phyloP scores from a whole-genome alignment of 92 coral and sea anemone genomes.

The Siderastrea siderea region DNA sequence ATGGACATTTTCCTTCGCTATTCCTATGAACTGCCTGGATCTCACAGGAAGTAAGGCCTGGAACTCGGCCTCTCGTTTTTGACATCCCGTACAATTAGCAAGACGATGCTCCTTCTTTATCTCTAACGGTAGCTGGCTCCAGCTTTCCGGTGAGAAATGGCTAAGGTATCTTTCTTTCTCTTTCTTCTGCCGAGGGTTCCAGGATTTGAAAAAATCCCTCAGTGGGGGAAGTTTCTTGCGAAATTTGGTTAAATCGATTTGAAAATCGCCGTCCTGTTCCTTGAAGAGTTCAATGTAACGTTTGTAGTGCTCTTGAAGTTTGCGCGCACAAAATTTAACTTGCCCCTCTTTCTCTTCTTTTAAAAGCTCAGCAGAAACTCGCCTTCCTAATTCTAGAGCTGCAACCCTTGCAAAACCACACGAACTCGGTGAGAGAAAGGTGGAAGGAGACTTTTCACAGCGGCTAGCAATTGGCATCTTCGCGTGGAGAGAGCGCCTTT shows the following conservation, averaged over 20 bases:
- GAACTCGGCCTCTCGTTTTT: background rate
- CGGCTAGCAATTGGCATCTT: too few species aligned
- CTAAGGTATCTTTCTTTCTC: background rate
- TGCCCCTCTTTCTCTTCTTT: background rate
- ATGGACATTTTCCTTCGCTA: too few species aligned
- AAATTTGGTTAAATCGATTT: background rate
- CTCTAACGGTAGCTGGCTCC: background rate
- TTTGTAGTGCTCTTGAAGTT: background rate
- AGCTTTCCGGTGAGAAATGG: background rate
- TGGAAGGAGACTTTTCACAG: too few species aligned
- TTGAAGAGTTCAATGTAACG: background rate
- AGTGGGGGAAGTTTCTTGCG: background rate
- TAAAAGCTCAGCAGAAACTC: background rate
- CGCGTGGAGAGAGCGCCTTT: too few species aligned
- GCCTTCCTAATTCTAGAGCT: background rate
- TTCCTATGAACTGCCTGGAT: too few species aligned
- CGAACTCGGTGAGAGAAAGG: background rate
- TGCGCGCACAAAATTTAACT: background rate
- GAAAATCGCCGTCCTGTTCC: background rate
- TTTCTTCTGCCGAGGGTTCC: background rate
- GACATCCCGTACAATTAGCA: background rate
- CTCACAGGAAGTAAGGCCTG: background rate
- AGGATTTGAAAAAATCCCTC: background rate
- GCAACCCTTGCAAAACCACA: constrained; percentile 6
- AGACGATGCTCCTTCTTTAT: background rate